phyloP scores from a whole-genome alignment of 1,140 invertebrate genomes.

The Ericerus pela region DNA sequence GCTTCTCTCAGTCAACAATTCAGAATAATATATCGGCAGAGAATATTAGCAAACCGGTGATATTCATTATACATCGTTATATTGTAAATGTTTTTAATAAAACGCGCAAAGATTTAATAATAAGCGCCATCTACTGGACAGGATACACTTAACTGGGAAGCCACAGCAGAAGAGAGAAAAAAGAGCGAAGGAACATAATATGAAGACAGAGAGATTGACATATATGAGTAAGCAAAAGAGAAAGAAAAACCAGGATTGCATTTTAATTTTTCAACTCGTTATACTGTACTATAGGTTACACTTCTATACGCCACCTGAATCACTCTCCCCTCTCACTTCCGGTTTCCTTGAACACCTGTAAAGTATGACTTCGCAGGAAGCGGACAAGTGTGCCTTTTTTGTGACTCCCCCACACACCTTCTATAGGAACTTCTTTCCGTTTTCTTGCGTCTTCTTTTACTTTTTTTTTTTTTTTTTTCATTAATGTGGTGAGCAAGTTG shows the following conservation, averaged over 20 bases:
- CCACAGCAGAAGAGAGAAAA: too few species aligned
- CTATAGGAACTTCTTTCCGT: not conserved
- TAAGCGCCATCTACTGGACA: slow-evolving; percentile 9
- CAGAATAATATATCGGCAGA: too few species aligned
- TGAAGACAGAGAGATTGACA: too few species aligned
- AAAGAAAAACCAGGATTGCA: slow-evolving; percentile 5
- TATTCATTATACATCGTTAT: too few species aligned
- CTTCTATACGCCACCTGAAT: not conserved
- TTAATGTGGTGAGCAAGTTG: too few species aligned
- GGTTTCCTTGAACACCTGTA: slow-evolving; percentile 11
- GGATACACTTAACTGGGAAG: not conserved
- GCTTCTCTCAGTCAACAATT: too few species aligned
- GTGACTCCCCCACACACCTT: not conserved
- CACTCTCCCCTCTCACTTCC: slow-evolving; percentile 9
- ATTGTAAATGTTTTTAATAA: too few species aligned
- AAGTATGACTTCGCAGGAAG: slow-evolving; percentile 10
- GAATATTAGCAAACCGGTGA: too few species aligned
- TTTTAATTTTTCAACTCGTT: slow-evolving; percentile 13
- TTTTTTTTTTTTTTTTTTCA: too few species aligned
- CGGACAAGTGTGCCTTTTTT: slow-evolving; percentile 3
- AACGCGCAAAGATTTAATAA: not conserved
- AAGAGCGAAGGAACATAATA: too few species aligned
- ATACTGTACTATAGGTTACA: not conserved
- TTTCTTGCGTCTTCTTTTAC: too few species aligned
- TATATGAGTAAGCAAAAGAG: too few species aligned